Evolutionary conservation across 2,113 vertebrate species (phyloP), one percentile per base, ranked within the genome.

Genomic region (Ascaphus truei): DNA sequence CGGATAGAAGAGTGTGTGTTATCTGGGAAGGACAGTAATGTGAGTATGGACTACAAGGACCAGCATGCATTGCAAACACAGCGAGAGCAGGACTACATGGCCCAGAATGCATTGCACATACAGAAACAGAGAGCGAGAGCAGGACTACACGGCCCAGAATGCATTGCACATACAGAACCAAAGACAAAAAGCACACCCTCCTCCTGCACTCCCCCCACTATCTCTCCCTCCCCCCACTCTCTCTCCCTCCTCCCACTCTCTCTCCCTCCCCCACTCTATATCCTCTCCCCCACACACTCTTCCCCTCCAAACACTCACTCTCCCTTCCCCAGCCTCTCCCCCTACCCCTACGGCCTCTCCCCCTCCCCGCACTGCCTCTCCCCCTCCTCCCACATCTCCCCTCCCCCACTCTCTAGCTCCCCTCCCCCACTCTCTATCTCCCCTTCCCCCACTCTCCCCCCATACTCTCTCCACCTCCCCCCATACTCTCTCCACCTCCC

Each of bases 1-100:
- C 94, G 96, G 79, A 98, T 94, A 1, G 94, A 95, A 2, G 97
- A 99, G 64, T 99, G 97, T n/a, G 88, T 98, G 74, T 80, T 96
- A 53, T 97, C 96, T 0, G 97, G 97, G 75, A 99, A 98, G 82
- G 95, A 98, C 79, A 92, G 89, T 75, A 98, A 98, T 0, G 97
- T 99, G 81, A 96, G 96, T 95, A 61, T 10, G 0, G 31, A 22
- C 13, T 47, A 18, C 43, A 47, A 12, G 23, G 20, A 7, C 9
- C 20, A 47, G 11, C 20, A 18, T 47, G 2, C 6, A 6, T 7
- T 12, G n/a, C n/a, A 22, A 20, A 18, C 16, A 47, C 6, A 47
- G 31, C 5, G 31, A 33, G 31, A 33, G 31, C 3, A 11, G 10
- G 20, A 47, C 16, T 20, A 47, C 7, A 6, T 22, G 12, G 43